Base-by-base conservation (phyloP, 1,140 invertebrate genomes). In the Schlechtendalia chinensis region DNA sequence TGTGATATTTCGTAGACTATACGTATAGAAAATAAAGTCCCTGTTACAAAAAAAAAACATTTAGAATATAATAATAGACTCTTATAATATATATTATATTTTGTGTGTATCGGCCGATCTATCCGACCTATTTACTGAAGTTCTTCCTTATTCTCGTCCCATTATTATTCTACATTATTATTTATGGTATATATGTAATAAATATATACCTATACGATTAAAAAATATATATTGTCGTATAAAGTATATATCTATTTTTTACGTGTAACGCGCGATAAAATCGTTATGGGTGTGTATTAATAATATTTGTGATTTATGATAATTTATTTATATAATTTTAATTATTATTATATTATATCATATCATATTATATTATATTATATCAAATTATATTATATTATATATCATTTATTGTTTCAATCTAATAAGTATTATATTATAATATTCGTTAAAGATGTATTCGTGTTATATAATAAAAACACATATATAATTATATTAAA, bases 271-370 rank as follows among this genome's bases (percentile, higher is more conserved):
- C 5, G 65, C 65, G n/a, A 69, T 1, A 14, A 69, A 47, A 69
- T 69, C 12, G 45, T 69, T n/a, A 24, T 17, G 65, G 14, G 19
- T 27, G 65, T 69, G 45, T 69, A 39, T 39, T 69, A 24, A 50
- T 50, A 69, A 50, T 17, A 69, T 69, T 50, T 69, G 65, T 69
- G 65, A 69, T 69, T 47, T 50, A 39, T 69, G 63, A 67, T 67
- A 67, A 67, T 45, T 67, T 39, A 67, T n/a, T 27, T 16, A 50
- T 50, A 69, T 56, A 8, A n/a, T 56, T n/a, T 56, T 56, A 56
- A 4, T n/a, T 56, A 58, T 54, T 54, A 54, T 54, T 54, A 54
- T 54, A 54, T 14, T 53, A 53, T n/a, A 32, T 32, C 29, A 11
- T n/a, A 19, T 4, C 32, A 65, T 22, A 32, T 65, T 12, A n/a